Conservation (phyloP, 64 coral and sea anemone species). For the Pocillopora verrucosa region DNA sequence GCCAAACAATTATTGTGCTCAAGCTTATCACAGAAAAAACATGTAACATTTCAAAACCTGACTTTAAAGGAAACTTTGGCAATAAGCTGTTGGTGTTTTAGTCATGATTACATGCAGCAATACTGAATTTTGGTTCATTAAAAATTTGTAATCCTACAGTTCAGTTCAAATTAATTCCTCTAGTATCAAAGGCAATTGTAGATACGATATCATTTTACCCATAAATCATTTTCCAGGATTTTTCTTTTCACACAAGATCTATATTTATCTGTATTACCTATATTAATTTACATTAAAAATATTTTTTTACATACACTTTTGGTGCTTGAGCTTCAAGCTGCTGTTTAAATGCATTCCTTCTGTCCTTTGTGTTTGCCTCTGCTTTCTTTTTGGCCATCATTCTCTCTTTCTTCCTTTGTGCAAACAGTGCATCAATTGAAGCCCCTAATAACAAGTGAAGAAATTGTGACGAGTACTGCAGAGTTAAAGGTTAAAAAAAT, state of each 20-base stretch:
- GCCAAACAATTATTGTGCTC: neutral
- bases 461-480: neutral
- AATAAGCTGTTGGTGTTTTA: too few relatives aligned
- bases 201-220: too few relatives aligned
- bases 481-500: neutral
- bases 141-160: too few relatives aligned
- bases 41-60: too few relatives aligned
- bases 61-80: too few relatives aligned
- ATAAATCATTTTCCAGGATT: too few relatives aligned
- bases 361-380: slow-evolving; percentile 42
- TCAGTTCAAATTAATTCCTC: too few relatives aligned
- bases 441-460: neutral
- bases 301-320: slow-evolving; percentile 42
- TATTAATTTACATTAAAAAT: neutral
- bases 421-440: slow-evolving; percentile 50
- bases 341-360: slow-evolving; percentile 70
- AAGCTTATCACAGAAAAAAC: neutral
- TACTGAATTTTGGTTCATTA: too few relatives aligned
- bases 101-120: too few relatives aligned
- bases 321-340: slow-evolving; percentile 60
- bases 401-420: slow-evolving; percentile 62
- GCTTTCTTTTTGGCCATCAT: slow-evolving; percentile 48
- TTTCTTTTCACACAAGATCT: too few relatives aligned
- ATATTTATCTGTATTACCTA: neutral
- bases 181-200: too few relatives aligned